Evolutionary conservation across 2,797 vertebrate genomes (phyloP).

Genomic region (Helicolenus hilgendorfi): DNA sequence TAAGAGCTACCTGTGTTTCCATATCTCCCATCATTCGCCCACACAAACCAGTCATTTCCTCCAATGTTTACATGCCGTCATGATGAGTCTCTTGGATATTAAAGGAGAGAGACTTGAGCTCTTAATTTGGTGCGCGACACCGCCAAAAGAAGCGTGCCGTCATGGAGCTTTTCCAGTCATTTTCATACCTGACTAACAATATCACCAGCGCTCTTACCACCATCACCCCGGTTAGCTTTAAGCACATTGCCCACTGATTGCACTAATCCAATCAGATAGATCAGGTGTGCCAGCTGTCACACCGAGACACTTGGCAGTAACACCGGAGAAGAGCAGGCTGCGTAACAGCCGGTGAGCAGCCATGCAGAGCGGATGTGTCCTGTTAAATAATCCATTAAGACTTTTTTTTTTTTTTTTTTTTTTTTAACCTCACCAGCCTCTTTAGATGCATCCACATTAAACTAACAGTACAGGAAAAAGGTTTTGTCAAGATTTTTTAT

Average conservation of each 20-base stretch:
- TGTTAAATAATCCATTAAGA: constrained; percentile 88
- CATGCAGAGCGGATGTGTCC: constrained; percentile 82
- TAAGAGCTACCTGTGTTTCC: neutral
- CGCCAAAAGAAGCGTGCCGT: neutral
- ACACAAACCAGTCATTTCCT: neutral
- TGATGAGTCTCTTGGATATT: neutral
- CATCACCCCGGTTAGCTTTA: constrained; percentile 71
- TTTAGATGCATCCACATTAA: constrained; percentile 60
- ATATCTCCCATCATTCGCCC: neutral
- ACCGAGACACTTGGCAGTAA: constrained; percentile 57
- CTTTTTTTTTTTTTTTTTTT: constrained; percentile 22
- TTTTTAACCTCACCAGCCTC: constrained; percentile 40
- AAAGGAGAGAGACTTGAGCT: neutral
- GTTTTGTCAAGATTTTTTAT: constrained; percentile 43
- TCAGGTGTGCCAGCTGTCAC: constrained; percentile 86
- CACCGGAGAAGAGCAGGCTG: constrained; percentile 61
- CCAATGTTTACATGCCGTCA: neutral
- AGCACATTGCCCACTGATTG: constrained; percentile 75
- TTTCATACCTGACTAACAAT: constrained; percentile 57
- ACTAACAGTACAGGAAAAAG: constrained; percentile 28
- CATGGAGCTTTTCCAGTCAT: constrained; percentile 30
- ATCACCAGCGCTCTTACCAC: constrained; percentile 39
- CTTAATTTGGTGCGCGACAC: neutral
- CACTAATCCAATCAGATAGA: constrained; percentile 86
- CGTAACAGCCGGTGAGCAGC: constrained; percentile 78